These are phyloP conservation scores for Catocala sponsa DNA, from an alignment of 2,888 invertebrate genomes.

Conservation along the genomic window DNA sequence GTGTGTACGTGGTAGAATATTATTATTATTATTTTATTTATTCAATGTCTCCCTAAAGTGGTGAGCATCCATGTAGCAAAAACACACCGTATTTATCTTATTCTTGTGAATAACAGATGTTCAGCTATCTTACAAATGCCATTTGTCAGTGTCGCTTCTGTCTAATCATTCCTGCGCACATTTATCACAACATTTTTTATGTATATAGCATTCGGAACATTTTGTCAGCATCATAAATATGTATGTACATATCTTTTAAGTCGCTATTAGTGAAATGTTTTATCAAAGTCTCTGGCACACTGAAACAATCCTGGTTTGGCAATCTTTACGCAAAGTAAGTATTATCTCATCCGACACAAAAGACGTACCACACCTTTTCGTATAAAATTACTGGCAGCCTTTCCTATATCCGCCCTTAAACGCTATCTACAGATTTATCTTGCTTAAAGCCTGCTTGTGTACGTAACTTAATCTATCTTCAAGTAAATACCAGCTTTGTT, in stretches of 20 bases:
- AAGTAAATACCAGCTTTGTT: constrained; percentile 2
- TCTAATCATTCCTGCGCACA: constrained; percentile 74
- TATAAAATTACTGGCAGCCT: constrained; percentile 32
- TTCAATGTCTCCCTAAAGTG: constrained; percentile 55
- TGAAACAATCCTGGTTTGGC: constrained; percentile 1
- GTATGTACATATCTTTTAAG: constrained; percentile 20
- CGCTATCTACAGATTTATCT: constrained; percentile 36
- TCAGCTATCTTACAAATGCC: constrained; percentile 63
- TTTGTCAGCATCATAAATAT: constrained; percentile 33
- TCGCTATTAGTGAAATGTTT: constrained; percentile 22
- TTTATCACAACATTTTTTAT: constrained; percentile 70
- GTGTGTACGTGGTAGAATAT: too few relatives aligned
- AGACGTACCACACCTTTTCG: constrained; percentile 30
- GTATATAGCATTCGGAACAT: constrained; percentile 48
- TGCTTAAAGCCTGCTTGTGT: constrained; percentile 29
- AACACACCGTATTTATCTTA: constrained; percentile 72
- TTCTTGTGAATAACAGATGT: constrained; percentile 78
- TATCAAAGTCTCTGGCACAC: constrained; percentile 7
- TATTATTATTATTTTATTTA: too few relatives aligned
- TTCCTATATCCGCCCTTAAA: constrained; percentile 33
- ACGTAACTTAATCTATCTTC: constrained; percentile 22
- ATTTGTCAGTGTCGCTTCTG: constrained; percentile 76
- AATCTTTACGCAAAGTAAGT: constrained; percentile 21
- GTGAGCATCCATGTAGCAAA: constrained; percentile 58
- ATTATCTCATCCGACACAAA: constrained; percentile 32